Percentiles rank a stretch among this genome's conserved stretches.
Conservation (phyloP, 2,113 vertebrate genomes). For the Thinocorus orbignyianus region DNA sequence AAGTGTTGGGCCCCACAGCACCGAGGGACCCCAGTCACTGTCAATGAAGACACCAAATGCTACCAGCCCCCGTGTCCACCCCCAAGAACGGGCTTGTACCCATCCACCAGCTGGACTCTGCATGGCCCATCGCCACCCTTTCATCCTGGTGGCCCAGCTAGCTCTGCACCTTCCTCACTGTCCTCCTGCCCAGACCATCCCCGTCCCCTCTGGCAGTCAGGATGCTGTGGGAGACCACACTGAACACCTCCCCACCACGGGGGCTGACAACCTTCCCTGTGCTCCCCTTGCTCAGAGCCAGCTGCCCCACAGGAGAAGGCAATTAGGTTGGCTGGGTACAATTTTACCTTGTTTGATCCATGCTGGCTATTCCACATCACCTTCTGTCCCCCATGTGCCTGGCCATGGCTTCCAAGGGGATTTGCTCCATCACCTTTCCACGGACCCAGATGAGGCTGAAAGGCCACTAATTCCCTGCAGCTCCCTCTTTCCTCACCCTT, state of each 20-base stretch:
- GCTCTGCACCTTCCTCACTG: fast-evolving
- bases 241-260: fast-evolving
- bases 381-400: neutral
- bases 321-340: no score
- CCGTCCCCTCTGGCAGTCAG: no score
- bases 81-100: neutral
- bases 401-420: neutral
- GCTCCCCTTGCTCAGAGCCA: fast-evolving
- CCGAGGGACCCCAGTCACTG: fast-evolving
- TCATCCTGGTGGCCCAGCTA: neutral
- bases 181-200: neutral
- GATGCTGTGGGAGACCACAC: neutral
- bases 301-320: fast-evolving
- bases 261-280: neutral
- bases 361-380: neutral
- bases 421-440: neutral
- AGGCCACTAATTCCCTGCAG: neutral
- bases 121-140: neutral
- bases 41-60: neutral
- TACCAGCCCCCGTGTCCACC: fast-evolving
- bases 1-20: neutral
- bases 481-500: neutral
- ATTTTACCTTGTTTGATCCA: neutral
- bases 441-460: neutral
- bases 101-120: neutral